Evolutionary conservation across 2,888 invertebrate genomes (phyloP).

Genomic region (Prenolepis imparis): DNA sequence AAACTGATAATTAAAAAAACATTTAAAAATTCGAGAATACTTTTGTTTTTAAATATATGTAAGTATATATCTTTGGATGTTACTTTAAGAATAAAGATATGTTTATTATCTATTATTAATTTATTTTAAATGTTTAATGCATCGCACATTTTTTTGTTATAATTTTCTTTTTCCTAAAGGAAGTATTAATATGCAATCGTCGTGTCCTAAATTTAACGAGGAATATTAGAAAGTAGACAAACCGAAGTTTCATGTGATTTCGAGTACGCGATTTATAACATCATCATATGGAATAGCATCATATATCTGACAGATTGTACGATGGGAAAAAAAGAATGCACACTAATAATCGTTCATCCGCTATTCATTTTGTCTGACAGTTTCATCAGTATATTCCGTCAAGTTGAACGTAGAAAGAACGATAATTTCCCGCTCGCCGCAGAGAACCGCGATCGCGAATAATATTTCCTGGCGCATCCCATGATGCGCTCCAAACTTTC

Average conservation of each 20-base stretch:
- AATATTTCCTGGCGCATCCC: conserved; percentile 39
- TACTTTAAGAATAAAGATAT: not conserved
- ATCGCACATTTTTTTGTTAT: conserved; percentile 8
- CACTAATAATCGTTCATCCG: conserved; percentile 22
- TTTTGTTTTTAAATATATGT: too few species aligned
- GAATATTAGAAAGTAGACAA: conserved; percentile 45
- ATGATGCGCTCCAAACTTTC: conserved; percentile 33
- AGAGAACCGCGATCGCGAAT: conserved; percentile 38
- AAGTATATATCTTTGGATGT: too few species aligned
- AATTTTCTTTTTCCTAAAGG: conserved; percentile 20
- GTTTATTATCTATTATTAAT: not conserved
- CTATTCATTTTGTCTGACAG: conserved; percentile 42
- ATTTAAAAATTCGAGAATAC: not conserved
- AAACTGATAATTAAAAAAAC: not conserved
- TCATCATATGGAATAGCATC: conserved; percentile 35
- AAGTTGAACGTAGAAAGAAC: not conserved
- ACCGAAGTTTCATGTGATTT: conserved; percentile 34
- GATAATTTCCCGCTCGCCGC: conserved; percentile 30
- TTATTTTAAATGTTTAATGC: not conserved
- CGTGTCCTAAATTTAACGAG: conserved; percentile 43
- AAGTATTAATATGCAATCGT: conserved; percentile 10
- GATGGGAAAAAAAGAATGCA: conserved; percentile 4
- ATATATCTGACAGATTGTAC: not conserved
- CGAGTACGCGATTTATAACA: conserved; percentile 10
- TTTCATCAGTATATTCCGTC: conserved; percentile 46